A percentile compares a stretch with the other conserved stretches of the same genome.
Conservation (phyloP, 2,888 invertebrate genomes). For the Nymphalis c-album region DNA sequence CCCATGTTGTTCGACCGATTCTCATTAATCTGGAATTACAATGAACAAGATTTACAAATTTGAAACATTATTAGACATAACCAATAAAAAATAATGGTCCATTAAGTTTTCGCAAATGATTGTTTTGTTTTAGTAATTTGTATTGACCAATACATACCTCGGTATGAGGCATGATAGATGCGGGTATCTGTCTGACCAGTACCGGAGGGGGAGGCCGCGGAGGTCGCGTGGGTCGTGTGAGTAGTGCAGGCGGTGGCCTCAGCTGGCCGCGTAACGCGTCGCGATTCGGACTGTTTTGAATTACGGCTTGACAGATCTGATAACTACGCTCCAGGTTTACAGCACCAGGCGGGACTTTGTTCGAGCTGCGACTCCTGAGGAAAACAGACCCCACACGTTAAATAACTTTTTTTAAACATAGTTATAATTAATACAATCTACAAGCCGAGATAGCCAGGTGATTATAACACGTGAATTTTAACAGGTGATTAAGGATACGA, state of each 20-base stretch:
- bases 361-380: constrained; percentile 81
- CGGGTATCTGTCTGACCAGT: constrained; percentile 83
- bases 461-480: too few relatives aligned
- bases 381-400: not conserved
- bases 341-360: constrained; percentile 92
- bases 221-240: constrained; percentile 74
- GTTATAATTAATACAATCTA: too few relatives aligned
- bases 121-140: too few relatives aligned
- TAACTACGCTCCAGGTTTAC: constrained; percentile 96
- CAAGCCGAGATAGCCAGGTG: too few relatives aligned
- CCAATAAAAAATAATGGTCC: too few relatives aligned
- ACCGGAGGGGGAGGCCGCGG: constrained; percentile 69
- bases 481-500: too few relatives aligned
- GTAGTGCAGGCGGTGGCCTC: constrained; percentile 90
- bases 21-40: constrained; percentile 79
- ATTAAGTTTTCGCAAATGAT: too few relatives aligned
- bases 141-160: constrained; percentile 51
- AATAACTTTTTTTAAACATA: too few relatives aligned
- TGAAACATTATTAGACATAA: not conserved
- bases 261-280: constrained; percentile 92
- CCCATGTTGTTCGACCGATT: constrained; percentile 84
- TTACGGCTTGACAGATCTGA: constrained; percentile 96
- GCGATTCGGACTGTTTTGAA: constrained; percentile 95
- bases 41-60: not conserved
- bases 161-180: constrained; percentile 79